Conservation (phyloP, 2,797 vertebrate genomes). For the Typhlichthys subterraneus region DNA sequence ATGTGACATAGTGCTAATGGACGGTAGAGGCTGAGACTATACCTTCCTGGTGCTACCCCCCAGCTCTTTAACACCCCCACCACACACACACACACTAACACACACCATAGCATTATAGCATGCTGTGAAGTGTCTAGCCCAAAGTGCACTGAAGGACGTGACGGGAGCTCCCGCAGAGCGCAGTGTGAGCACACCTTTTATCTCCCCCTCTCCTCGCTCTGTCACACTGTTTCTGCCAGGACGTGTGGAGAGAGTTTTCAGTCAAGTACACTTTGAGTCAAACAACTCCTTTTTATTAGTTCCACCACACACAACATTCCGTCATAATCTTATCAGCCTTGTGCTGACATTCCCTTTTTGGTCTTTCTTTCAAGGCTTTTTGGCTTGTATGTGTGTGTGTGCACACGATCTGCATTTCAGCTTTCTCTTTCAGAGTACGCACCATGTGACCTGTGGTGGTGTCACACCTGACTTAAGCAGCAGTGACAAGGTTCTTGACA, state of each 20-base stretch:
- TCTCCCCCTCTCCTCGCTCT: constrained; percentile 47
- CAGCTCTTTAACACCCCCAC: too few relatives aligned
- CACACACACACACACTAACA: too few relatives aligned
- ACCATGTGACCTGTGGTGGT: constrained; percentile 4
- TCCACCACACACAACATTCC: constrained; percentile 36
- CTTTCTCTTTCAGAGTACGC: constrained; percentile 2
- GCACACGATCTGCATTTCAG: constrained; percentile 8
- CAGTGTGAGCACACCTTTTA: constrained; percentile 35
- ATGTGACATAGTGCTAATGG: too few relatives aligned
- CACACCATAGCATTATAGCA: too few relatives aligned
- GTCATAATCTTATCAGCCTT: constrained; percentile 54
- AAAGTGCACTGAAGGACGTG: constrained; percentile 39
- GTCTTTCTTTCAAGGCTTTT: constrained; percentile 17
- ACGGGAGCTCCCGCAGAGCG: constrained; percentile 31
- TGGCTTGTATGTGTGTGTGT: not conserved
- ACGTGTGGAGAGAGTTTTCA: constrained; percentile 46
- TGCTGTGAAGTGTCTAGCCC: constrained; percentile 27
- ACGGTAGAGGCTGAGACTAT: too few relatives aligned
- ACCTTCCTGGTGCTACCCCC: too few relatives aligned
- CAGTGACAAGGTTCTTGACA: constrained; percentile 54
- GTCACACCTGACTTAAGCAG: constrained; percentile 26
- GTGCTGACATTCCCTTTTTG: constrained; percentile 37
- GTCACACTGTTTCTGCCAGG: constrained; percentile 37
- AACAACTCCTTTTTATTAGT: constrained; percentile 46
- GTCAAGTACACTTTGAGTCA: constrained; percentile 47